phyloP scores from a whole-genome alignment of 2,113 vertebrate species.

The Alethe castanea region DNA sequence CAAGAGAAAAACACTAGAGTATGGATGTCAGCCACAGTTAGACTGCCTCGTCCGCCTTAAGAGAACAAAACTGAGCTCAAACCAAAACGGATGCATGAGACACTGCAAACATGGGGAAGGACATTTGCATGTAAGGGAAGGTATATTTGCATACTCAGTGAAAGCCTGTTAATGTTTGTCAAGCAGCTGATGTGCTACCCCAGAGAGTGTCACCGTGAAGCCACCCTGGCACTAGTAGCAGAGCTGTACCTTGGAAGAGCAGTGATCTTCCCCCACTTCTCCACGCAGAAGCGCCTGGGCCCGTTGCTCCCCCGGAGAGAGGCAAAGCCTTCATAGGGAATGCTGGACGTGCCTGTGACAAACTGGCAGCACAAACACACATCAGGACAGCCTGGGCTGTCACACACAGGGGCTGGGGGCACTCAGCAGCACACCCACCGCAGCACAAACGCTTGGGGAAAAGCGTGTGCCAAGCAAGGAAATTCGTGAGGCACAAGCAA shows the following conservation, averaged over 20 bases:
- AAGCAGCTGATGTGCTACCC: not conserved
- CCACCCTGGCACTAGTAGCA: not conserved
- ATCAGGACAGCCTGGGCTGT: not conserved
- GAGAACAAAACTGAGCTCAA: not conserved
- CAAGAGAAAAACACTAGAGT: not conserved
- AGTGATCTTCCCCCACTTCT: constrained; percentile 98
- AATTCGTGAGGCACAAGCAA: not conserved
- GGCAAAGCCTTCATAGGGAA: constrained; percentile 96
- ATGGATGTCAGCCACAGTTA: not conserved
- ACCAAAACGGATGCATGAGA: not conserved
- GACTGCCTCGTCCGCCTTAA: not conserved
- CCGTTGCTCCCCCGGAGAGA: constrained; percentile 94
- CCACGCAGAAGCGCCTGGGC: constrained; percentile 93
- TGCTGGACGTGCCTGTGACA: constrained; percentile 97
- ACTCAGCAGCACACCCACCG: not conserved
- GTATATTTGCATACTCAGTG: not conserved
- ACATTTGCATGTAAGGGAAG: not conserved
- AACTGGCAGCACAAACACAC: constrained; percentile 76
- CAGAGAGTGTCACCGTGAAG: not conserved
- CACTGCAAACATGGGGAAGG: not conserved
- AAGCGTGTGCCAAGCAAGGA: not conserved
- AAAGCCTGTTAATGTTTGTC: not conserved
- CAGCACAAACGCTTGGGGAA: not conserved
- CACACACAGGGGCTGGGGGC: not conserved
- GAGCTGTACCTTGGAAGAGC: constrained; percentile 90